Evolutionary conservation across 2,797 vertebrate species (phyloP), one percentile per base, ranked within the genome.

Genomic region (Monodelphis domestica): DNA sequence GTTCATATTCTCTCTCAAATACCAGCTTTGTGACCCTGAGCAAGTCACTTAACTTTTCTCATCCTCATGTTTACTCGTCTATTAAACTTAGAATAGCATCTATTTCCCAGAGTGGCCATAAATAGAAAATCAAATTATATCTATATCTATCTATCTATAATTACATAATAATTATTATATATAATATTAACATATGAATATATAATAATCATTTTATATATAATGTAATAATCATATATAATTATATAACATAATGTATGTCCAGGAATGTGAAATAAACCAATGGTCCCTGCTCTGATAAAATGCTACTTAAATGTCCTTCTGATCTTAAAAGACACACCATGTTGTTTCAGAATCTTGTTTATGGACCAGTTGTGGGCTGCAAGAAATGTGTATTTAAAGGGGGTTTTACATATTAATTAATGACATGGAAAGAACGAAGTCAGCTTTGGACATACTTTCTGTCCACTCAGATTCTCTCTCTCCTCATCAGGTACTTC

Each of bases 401-500:
- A 88, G 87, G 87, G 52, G 87, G 1, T 3, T 88, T 88, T 88
- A 88, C 51, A 88, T 50, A 9, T 9, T 51, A 87, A 51, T 24
- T 87, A 51, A 11, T 51, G 84, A 45, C 50, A 29, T 51, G 9
- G 29, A 87, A 45, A 87, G 45, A 52, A 33, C 51, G 33, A 50
- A 87, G 24, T 51, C 3, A 3, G 84, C 33, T 90, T 95, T 29
- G 70, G 88, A 93, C 84, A 17, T 57, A 38, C 45, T 87, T 96
- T 93, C 88, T 92, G 95, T 87, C 78, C 92, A 95, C 90, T 89
- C 54, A 90, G 89, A 89, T 92, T 96, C 87, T 95, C 93, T 91
- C 95, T 95, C 90, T 93, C 92, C 95, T 96, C 91, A 92, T 96
- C 94, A 96, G 91, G 93, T 94, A 94, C 55, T 92, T 95, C 94